Base-by-base conservation (phyloP, 2,888 invertebrate genomes). In the Proisotoma minuta region DNA sequence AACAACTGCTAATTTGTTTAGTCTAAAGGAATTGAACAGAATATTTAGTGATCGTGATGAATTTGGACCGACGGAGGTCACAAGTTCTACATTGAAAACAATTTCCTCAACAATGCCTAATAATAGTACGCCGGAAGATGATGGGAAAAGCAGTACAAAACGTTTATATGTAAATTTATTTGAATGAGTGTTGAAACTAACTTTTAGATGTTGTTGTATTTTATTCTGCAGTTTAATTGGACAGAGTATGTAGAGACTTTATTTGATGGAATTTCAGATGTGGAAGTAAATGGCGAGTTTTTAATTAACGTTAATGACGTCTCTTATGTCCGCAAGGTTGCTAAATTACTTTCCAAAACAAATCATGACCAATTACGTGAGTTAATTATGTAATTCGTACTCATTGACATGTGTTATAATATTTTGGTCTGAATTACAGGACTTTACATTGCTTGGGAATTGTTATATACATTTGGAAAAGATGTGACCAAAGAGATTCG, bases 381-480 rank as follows among this genome's bases (percentile, higher is more conserved):
- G 62, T 56, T 12, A 34, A 34, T 12, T 12, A 34, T 15, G 15
- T 34, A 34, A 34, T 34, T 12, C 39, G 15, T 34, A 15, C 10
- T 12, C 39, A 12, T 34, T 34, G 15, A 34, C 15, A 34, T 15
- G 15, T 12, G n/a, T n/a, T n/a, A n/a, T n/a, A n/a, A n/a, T n/a
- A n/a, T n/a, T 47, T 54, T 12, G 5, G n/a, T 24, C 1, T 27
- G n/a, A n/a, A n/a, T n/a, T 53, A 18, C 40, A 73, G 73, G 70
- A 18, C 62, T 68, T 61, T 73, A 73, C 43, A 63, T 73, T 29
- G 68, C 60, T 49, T 73, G 73, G 73, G 68, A 73, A 58, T 48
- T 73, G 1, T 48, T 73, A 22, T 73, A 67, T 61, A 67, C 71
- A 5, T 70, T 72, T 48, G 73, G 71, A 0, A 73, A 73, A 51